Evolutionary conservation across 2,797 vertebrate species (phyloP).

Genomic region (Chlorospingus flavigularis): DNA sequence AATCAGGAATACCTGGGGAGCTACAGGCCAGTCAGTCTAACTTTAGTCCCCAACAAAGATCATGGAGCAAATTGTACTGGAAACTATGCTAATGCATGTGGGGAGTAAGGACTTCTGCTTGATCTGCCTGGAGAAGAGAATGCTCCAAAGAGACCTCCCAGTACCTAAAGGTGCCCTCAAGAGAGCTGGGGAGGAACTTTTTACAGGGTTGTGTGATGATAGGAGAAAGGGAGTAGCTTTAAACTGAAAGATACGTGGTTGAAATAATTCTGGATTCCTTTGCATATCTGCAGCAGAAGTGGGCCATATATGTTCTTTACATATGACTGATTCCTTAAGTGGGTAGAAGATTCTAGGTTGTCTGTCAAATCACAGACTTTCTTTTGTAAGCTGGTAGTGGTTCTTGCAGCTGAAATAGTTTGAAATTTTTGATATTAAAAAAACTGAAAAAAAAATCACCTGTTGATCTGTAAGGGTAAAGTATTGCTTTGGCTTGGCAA

Average conservation of each 20-base stretch:
- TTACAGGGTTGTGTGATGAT: neutral
- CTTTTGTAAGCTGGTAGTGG: neutral
- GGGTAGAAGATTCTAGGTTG: neutral
- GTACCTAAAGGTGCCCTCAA: neutral
- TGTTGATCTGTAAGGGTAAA: neutral
- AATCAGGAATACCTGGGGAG: accelerated
- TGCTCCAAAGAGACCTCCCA: neutral
- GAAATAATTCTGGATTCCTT: neutral
- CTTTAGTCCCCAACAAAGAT: neutral
- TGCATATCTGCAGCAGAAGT: neutral
- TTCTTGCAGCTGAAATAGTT: neutral
- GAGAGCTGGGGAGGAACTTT: neutral
- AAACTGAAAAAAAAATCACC: neutral
- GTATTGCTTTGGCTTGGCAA: neutral
- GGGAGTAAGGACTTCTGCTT: neutral
- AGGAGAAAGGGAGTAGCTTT: neutral
- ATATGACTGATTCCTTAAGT: neutral
- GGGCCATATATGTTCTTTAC: neutral
- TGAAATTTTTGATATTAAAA: neutral
- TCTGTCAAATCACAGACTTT: neutral
- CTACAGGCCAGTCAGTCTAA: neutral
- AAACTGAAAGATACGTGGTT: neutral
- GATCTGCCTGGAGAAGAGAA: neutral
- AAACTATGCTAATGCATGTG: neutral
- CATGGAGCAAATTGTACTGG: neutral